A percentile compares a stretch with the other conserved stretches of the same genome.
phyloP scores from a whole-genome alignment of 2,113 vertebrate species.

The Spilogale gracilis region DNA sequence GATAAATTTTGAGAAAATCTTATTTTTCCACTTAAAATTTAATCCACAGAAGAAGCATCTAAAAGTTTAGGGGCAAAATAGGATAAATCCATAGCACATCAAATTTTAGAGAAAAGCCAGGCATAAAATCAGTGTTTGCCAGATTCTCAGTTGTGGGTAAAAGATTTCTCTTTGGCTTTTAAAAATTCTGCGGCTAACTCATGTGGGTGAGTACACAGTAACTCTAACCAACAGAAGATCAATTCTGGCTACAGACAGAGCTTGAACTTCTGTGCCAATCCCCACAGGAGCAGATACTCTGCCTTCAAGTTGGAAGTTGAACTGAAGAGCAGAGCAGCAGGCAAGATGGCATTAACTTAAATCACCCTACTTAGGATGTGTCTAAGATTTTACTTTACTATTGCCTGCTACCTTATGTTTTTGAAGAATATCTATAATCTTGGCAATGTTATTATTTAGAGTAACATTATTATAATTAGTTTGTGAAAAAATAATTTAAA shows the following conservation, averaged over 20 bases:
- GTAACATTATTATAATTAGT: neutral
- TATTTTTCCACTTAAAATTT: slow-evolving; percentile 43
- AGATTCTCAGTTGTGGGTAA: slow-evolving; percentile 51
- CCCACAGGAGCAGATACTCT: neutral
- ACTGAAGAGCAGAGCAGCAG: slow-evolving; percentile 58
- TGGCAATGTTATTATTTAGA: slow-evolving; percentile 42
- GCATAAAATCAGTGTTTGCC: slow-evolving; percentile 12
- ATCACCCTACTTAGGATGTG: neutral
- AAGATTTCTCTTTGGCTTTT: slow-evolving; percentile 58
- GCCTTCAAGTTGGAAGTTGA: slow-evolving; percentile 37
- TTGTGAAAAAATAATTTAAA: neutral
- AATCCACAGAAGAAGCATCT: slow-evolving; percentile 42
- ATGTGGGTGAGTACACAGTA: neutral
- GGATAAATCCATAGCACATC: slow-evolving; percentile 8
- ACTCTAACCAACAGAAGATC: slow-evolving; percentile 68
- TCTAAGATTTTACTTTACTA: slow-evolving; percentile 38
- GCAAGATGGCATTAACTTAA: slow-evolving; percentile 66
- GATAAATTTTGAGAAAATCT: neutral
- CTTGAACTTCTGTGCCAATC: slow-evolving; percentile 37
- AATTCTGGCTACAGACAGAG: neutral
- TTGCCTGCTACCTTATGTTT: slow-evolving; percentile 44
- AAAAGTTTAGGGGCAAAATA: neutral
- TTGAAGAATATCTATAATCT: slow-evolving; percentile 31
- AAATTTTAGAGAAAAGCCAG: slow-evolving; percentile 3
- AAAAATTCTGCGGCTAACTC: neutral